Base-by-base conservation (phyloP, 2,797 vertebrate genomes). In the Macrochelys suwanniensis region DNA sequence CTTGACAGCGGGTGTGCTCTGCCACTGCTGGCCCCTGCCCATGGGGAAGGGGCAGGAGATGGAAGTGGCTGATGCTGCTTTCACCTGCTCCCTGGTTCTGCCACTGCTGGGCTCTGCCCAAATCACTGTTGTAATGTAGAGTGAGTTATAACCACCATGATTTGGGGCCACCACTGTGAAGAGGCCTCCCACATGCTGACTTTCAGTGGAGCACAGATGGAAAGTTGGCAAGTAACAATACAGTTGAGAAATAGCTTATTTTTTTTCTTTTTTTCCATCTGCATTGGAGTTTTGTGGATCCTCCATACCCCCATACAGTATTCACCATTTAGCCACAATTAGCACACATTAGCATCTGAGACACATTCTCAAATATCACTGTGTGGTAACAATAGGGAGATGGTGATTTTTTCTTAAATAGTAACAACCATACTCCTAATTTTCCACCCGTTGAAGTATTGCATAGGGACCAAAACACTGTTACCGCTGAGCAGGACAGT, bases 331-430 rank as follows among this genome's bases (percentile, higher is more conserved):
- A 68, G 61, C 8, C 21, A 59, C 82, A 83, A 85, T 21, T 25
- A 31, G 3, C 2, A 0, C 31, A 1, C 33, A 10, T 54, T 84
- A 53, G 19, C 68, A 5, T 3, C 37, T 45, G 7, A 16, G 42
- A 51, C 56, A 57, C 26, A 12, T 53, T 53, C 53, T 53, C 11
- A 26, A 57, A 57, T 57, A 28, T 57, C 61, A 68, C 16, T 68
- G 61, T 19, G 16, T n/a, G 33, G 17, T 68, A 65, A 65, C 61
- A n/a, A 19, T n/a, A 65, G 31, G 15, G 33, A 65, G 33, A 65
- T n/a, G 59, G 13, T 17, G 59, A n/a, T 65, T 56, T 56, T 56
- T 54, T 56, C 23, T 56, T 56, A 56, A 56, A 23, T 56, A 26
- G 54, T 12, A 57, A 57, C 56, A 25, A 57, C 28, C 56, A 28